A percentile compares a stretch with the other conserved stretches of the same genome.
These are phyloP conservation scores for Oligia fasciuncula DNA, from an alignment of 2,888 invertebrate genomes.

Conservation along the genomic window DNA sequence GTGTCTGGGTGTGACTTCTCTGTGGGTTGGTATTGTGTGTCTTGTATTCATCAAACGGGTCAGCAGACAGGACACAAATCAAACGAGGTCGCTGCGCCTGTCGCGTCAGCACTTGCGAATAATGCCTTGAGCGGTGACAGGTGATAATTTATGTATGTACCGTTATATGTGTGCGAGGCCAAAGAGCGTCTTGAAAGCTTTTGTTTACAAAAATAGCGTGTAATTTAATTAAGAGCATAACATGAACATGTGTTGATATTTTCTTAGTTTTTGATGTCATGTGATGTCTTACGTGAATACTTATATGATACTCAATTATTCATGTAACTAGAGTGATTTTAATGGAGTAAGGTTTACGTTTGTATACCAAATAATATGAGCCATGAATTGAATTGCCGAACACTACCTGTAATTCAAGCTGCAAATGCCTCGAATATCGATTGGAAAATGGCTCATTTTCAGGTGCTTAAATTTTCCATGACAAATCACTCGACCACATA, in stretches of 20 bases:
- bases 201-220: conserved; percentile 44
- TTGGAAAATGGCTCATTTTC: conserved; percentile 51
- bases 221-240: conserved; percentile 45
- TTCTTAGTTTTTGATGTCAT: background rate
- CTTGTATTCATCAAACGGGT: conserved; percentile 63
- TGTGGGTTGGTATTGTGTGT: conserved; percentile 40
- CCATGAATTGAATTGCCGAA: background rate
- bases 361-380: background rate
- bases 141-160: conserved; percentile 64
- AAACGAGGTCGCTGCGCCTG: conserved; percentile 64
- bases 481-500: conserved; percentile 65
- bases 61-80: conserved; percentile 68
- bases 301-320: background rate
- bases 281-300: background rate
- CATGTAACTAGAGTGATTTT: conserved; percentile 23
- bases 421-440: conserved; percentile 36
- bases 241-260: conserved; percentile 4
- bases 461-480: conserved; percentile 62
- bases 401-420: conserved; percentile 16
- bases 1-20: conserved; percentile 41
- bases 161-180: conserved; percentile 35
- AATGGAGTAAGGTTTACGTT: conserved; percentile 25
- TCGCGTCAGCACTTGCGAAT: conserved; percentile 64
- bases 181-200: conserved; percentile 38
- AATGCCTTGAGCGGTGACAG: conserved; percentile 67